These are phyloP conservation scores for Morelia viridis DNA, from an alignment of 2,797 vertebrate genomes.

Conservation along the genomic window DNA sequence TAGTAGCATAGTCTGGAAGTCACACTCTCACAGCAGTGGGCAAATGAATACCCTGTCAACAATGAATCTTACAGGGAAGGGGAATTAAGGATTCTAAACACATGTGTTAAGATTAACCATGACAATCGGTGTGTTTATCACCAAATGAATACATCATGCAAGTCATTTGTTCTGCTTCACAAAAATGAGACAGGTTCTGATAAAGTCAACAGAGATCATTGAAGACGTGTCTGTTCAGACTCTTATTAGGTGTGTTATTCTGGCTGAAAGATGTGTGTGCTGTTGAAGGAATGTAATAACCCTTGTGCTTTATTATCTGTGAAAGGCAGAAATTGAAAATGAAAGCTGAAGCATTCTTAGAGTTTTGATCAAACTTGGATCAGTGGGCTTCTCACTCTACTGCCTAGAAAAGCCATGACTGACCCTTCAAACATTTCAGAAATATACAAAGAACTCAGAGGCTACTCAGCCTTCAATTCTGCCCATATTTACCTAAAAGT, in stretches of 20 bases:
- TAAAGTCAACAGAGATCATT: constrained; percentile 11
- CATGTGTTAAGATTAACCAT: constrained; percentile 5
- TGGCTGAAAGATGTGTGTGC: neutral
- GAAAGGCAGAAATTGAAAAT: constrained; percentile 15
- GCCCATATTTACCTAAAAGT: neutral
- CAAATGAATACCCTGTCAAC: neutral
- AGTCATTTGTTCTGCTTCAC: constrained; percentile 8
- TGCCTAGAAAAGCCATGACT: neutral
- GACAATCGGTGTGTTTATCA: constrained; percentile 15
- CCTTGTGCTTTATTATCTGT: constrained; percentile 11
- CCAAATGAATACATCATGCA: neutral
- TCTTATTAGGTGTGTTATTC: constrained; percentile 15
- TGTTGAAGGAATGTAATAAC: neutral
- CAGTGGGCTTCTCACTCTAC: neutral
- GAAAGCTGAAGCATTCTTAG: constrained; percentile 7
- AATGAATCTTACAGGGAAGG: constrained; percentile 15
- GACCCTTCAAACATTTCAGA: neutral
- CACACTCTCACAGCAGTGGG: neutral
- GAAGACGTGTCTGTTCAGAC: neutral
- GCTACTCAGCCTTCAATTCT: neutral
- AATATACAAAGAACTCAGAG: neutral
- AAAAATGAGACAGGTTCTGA: constrained; percentile 30
- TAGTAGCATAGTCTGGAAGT: neutral
- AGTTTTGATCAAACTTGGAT: neutral
- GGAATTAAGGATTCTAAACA: constrained; percentile 32